Percentiles rank a stretch among this genome's conserved stretches.
Conservation (phyloP, 64 coral and sea anemone species). For the Anthopleura sola region DNA sequence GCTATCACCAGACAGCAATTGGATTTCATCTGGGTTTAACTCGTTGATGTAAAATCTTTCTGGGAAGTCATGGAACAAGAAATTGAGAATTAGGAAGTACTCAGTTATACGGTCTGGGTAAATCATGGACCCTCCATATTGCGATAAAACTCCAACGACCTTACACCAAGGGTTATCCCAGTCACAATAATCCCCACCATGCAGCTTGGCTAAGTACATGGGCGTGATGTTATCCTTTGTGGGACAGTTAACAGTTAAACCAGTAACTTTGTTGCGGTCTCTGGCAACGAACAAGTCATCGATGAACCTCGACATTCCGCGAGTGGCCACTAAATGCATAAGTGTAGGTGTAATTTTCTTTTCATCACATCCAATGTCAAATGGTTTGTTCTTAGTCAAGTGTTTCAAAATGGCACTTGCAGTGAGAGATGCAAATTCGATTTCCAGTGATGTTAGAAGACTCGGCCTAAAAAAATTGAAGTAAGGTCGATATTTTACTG, state of each 20-base stretch:
- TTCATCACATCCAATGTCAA: conserved; percentile 59
- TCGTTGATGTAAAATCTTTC: neutral
- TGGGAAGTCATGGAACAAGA: conserved; percentile 9
- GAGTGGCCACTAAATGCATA: conserved; percentile 61
- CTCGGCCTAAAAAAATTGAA: conserved; percentile 25
- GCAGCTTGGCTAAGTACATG: conserved; percentile 61
- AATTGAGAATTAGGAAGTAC: conserved; percentile 63
- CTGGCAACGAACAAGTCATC: conserved; percentile 26
- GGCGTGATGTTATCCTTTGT: conserved; percentile 77
- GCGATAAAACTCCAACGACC: conserved; percentile 37
- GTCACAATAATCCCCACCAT: conserved; percentile 33
- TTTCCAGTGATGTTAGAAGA: conserved; percentile 53
- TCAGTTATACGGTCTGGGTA: conserved; percentile 34
- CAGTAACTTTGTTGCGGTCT: neutral
- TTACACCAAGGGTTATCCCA: conserved; percentile 82
- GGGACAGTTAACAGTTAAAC: conserved; percentile 59
- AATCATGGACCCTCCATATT: conserved; percentile 31
- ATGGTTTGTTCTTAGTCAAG: neutral
- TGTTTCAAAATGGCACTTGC: conserved; percentile 42
- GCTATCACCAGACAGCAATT: neutral
- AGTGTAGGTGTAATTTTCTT: conserved; percentile 22
- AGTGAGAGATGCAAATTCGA: conserved; percentile 63
- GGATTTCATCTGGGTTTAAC: neutral
- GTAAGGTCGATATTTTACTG: conserved; percentile 50
- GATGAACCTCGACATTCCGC: conserved; percentile 78